Evolutionary conservation across 2,888 invertebrate species (phyloP).

Genomic region (Macrophya annulata): DNA sequence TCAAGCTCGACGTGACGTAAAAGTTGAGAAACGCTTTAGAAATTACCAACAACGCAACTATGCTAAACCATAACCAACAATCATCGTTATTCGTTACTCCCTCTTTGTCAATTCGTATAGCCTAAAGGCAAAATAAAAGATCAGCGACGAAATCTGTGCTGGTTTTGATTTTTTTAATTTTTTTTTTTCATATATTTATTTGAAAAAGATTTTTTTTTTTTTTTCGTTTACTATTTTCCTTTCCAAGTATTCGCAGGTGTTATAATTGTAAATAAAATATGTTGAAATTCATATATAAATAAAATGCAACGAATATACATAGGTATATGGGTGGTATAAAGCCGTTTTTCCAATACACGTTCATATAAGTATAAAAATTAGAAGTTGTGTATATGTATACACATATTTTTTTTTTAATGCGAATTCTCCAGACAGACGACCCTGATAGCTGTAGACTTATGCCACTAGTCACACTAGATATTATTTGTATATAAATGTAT

Average conservation of each 20-base stretch:
- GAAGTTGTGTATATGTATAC: background rate
- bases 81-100: constrained; percentile 28
- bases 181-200: no score
- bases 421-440: constrained; percentile 4
- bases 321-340: no score
- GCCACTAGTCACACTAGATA: background rate
- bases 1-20: constrained; percentile 13
- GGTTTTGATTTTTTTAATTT: background rate
- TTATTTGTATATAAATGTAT: background rate
- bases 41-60: constrained; percentile 40
- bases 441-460: constrained; percentile 21
- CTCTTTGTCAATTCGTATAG: constrained; percentile 8
- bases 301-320: background rate
- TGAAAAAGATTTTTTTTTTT: no score
- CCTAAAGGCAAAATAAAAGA: background rate
- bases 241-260: background rate
- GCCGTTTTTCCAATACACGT: background rate
- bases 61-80: constrained; percentile 29
- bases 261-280: background rate
- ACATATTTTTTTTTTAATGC: constrained; percentile 20
- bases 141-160: constrained; percentile 7
- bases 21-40: constrained; percentile 33
- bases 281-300: background rate
- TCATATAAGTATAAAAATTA: background rate
- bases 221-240: background rate